These are phyloP conservation scores for Apostichopus japonicus DNA, from an alignment of 35 echinoderm and acorn worm genomes.

Conservation along the genomic window DNA sequence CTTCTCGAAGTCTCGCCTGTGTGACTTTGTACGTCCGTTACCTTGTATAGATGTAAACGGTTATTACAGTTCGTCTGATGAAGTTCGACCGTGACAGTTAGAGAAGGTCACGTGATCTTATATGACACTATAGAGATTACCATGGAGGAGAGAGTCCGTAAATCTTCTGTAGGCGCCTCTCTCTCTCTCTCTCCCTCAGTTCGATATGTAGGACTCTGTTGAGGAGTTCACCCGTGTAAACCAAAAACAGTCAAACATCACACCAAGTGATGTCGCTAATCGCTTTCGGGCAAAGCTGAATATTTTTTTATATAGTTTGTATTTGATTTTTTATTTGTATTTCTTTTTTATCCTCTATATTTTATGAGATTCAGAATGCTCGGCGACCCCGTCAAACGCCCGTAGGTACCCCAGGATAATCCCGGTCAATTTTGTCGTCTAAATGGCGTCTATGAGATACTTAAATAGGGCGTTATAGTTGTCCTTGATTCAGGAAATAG, in stretches of 20 bases:
- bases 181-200: not conserved
- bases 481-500: too few species aligned
- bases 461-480: too few species aligned
- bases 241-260: not conserved
- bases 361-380: not conserved
- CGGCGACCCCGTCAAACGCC: not conserved
- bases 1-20: not conserved
- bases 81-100: not conserved
- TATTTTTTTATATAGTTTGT: not conserved
- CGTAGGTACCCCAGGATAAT: not conserved
- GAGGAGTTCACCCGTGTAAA: not conserved
- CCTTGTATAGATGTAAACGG: not conserved
- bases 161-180: not conserved
- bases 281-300: not conserved
- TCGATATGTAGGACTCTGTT: not conserved
- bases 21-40: not conserved
- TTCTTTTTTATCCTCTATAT: not conserved
- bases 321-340: not conserved
- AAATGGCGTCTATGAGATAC: too few species aligned
- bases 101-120: not conserved
- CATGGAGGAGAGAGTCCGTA: not conserved
- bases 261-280: not conserved
- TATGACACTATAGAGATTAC: not conserved
- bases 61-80: not conserved
- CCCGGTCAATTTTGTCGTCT: not conserved